Conservation (phyloP, 2,888 invertebrate species). For the Liposcelis brunnea region DNA sequence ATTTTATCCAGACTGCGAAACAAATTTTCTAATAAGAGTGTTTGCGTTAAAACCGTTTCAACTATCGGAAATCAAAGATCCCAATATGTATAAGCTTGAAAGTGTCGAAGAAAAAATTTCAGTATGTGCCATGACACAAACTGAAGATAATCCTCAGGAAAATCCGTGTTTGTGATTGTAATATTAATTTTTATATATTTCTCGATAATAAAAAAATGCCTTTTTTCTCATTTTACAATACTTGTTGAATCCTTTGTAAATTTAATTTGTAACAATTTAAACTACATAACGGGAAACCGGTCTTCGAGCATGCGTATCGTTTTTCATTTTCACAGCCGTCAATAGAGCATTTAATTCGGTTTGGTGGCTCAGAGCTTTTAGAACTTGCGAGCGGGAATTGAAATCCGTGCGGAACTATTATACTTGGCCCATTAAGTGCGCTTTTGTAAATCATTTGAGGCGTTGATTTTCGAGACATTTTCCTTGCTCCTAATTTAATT, state of each 20-base stretch:
- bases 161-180: no score
- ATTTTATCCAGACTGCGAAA: constrained; percentile 24
- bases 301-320: constrained; percentile 74
- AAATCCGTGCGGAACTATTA: constrained; percentile 54
- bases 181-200: no score
- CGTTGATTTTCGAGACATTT: constrained; percentile 41
- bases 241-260: constrained; percentile 21
- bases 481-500: constrained; percentile 44
- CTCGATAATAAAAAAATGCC: no score
- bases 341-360: constrained; percentile 42
- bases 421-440: constrained; percentile 42
- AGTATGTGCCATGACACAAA: no score
- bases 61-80: constrained; percentile 1
- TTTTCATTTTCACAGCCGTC: constrained; percentile 59
- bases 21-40: constrained; percentile 27
- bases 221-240: no score
- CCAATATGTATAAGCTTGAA: no score
- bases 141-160: no score
- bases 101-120: no score
- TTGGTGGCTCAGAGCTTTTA: constrained; percentile 33
- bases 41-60: constrained; percentile 18
- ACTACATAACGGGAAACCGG: constrained; percentile 72
- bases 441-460: constrained; percentile 63
- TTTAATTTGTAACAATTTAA: constrained; percentile 74
- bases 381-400: constrained; percentile 47